A percentile compares a stretch with the other conserved stretches of the same genome.
These are phyloP conservation scores for Tangara arthus DNA, from an alignment of 2,797 vertebrate genomes.

Conservation along the genomic window DNA sequence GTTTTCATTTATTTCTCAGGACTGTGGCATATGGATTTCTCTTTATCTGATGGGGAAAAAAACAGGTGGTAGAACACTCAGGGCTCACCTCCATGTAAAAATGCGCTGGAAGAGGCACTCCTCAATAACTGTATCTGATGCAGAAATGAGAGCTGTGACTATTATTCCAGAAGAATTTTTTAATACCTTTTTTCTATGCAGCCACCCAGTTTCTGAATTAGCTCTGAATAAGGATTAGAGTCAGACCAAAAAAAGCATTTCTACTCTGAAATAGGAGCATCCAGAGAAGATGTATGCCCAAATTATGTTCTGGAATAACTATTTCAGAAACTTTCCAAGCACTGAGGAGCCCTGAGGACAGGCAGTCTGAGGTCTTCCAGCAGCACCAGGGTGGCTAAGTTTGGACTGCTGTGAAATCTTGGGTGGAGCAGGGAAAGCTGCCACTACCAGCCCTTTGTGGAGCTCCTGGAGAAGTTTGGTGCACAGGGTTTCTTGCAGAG, in stretches of 20 bases:
- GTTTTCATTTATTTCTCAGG: neutral
- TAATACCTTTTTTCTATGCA: neutral
- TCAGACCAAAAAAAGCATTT: neutral
- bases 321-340: slow-evolving; percentile 7
- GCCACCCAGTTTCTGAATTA: neutral
- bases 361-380: slow-evolving; percentile 23
- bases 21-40: neutral
- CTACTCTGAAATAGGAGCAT: slow-evolving; percentile 4
- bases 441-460: neutral
- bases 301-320: slow-evolving; percentile 13
- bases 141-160: neutral
- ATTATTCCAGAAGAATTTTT: neutral
- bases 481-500: neutral
- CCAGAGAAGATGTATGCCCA: neutral
- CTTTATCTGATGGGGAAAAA: neutral
- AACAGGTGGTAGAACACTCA: neutral
- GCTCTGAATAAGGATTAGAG: neutral
- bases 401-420: neutral
- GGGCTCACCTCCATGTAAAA: neutral
- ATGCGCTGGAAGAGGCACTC: neutral
- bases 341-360: neutral
- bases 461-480: neutral
- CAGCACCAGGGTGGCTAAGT: neutral
- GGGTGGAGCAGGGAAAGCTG: neutral
- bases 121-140: neutral